Evolutionary conservation across 2,888 invertebrate species (phyloP).

Genomic region (Sesia apiformis): DNA sequence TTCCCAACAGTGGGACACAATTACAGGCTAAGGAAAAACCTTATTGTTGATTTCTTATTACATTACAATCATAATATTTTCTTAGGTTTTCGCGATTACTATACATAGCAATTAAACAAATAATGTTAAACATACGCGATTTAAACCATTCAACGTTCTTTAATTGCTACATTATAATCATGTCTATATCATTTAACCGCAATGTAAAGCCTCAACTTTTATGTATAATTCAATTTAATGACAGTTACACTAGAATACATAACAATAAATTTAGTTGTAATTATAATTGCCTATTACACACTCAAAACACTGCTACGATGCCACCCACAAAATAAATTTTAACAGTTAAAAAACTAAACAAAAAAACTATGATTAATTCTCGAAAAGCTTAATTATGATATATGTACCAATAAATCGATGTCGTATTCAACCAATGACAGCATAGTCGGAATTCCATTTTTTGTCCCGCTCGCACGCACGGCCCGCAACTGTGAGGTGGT

Average conservation of each 20-base stretch:
- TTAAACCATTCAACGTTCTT: too few relatives aligned
- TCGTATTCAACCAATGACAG: conserved; percentile 20
- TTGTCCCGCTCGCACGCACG: conserved; percentile 20
- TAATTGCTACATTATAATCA: too few relatives aligned
- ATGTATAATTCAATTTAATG: neutral
- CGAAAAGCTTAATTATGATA: conserved; percentile 54
- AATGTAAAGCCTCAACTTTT: neutral
- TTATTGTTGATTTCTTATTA: too few relatives aligned
- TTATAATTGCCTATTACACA: neutral
- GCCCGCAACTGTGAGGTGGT: conserved; percentile 35
- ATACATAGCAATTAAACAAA: too few relatives aligned
- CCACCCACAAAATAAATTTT: conserved; percentile 13
- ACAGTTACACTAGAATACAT: neutral
- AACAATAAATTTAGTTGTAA: neutral
- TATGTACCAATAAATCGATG: conserved; percentile 56
- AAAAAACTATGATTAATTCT: conserved; percentile 38
- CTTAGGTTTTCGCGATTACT: too few relatives aligned
- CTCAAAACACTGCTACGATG: conserved; percentile 7
- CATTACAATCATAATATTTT: too few relatives aligned
- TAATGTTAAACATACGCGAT: too few relatives aligned
- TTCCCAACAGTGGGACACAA: too few relatives aligned
- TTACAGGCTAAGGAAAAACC: too few relatives aligned
- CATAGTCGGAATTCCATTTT: conserved; percentile 37
- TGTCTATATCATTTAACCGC: too few relatives aligned
- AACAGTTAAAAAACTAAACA: conserved; percentile 11